phyloP scores from a whole-genome alignment of 2,797 vertebrate genomes.

The Hybognathus amarus region DNA sequence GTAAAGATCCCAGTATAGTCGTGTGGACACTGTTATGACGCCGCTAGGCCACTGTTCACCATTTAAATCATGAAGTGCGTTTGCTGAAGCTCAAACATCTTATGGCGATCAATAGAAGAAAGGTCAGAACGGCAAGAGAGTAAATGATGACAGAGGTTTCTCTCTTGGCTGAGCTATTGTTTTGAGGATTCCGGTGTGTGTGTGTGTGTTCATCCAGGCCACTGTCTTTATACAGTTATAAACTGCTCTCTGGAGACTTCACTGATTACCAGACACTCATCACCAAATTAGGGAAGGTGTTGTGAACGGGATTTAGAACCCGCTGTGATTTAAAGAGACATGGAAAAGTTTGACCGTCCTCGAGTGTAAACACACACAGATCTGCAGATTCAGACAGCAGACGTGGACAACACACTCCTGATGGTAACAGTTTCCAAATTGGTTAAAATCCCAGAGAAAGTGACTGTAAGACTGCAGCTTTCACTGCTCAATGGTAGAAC shows the following conservation, averaged over 20 bases:
- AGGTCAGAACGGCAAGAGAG: not conserved
- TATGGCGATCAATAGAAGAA: not conserved
- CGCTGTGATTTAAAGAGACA: constrained; percentile 59
- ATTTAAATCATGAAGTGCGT: not conserved
- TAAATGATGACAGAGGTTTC: not conserved
- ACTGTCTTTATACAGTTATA: not conserved
- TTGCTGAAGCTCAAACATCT: not conserved
- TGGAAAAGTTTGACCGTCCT: not conserved
- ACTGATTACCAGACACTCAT: constrained; percentile 71
- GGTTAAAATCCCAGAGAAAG: constrained; percentile 55
- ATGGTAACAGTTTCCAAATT: constrained; percentile 76
- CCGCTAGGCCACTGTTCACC: no score
- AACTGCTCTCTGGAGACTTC: constrained; percentile 63
- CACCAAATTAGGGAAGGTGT: constrained; percentile 72
- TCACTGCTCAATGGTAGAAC: constrained; percentile 33
- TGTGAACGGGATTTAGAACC: constrained; percentile 59
- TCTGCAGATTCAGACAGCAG: constrained; percentile 23
- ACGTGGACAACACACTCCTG: constrained; percentile 60
- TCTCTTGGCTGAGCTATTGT: not conserved
- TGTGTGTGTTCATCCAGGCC: not conserved
- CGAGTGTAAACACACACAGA: constrained; percentile 28
- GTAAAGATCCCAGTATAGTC: not conserved
- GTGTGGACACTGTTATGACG: not conserved
- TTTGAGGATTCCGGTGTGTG: not conserved
- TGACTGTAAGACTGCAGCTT: constrained; percentile 74